phyloP scores from a whole-genome alignment of 1,140 invertebrate genomes.

The Cherax destructor region DNA sequence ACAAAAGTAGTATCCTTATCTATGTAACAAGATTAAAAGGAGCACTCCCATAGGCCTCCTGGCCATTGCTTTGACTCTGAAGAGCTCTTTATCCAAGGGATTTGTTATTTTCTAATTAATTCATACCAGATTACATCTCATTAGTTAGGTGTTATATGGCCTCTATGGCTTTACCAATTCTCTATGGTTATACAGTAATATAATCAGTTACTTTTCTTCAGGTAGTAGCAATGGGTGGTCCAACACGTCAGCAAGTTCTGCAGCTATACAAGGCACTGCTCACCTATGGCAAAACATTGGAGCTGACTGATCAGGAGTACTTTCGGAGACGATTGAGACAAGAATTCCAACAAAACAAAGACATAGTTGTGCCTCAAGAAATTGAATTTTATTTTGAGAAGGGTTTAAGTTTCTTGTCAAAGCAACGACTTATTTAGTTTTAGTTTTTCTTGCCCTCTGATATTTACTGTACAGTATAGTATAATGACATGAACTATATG shows the following conservation, averaged over 20 bases:
- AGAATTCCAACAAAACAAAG: conserved; percentile 42
- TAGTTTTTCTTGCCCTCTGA: not conserved
- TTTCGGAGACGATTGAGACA: conserved; percentile 6
- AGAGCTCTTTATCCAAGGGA: too few relatives aligned
- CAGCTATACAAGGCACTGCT: conserved; percentile 49
- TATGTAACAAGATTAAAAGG: too few relatives aligned
- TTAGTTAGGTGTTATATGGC: too few relatives aligned
- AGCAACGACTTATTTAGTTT: not conserved
- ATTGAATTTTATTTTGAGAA: conserved; percentile 50
- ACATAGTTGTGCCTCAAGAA: not conserved
- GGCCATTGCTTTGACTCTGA: too few relatives aligned
- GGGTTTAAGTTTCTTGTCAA: conserved; percentile 50
- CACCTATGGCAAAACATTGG: conserved; percentile 36
- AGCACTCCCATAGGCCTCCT: too few relatives aligned
- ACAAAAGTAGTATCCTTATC: too few relatives aligned
- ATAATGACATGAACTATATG: too few relatives aligned
- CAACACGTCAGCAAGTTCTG: conserved; percentile 22
- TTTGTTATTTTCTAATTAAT: too few relatives aligned
- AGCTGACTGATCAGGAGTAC: conserved; percentile 43
- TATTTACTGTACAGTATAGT: not conserved
- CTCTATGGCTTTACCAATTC: too few relatives aligned
- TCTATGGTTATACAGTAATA: too few relatives aligned
- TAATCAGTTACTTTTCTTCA: not conserved
- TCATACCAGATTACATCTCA: too few relatives aligned
- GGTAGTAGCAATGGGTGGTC: not conserved